Evolutionary conservation across 2,888 invertebrate genomes (phyloP).

Genomic region (Zaprionus bogoriensis): DNA sequence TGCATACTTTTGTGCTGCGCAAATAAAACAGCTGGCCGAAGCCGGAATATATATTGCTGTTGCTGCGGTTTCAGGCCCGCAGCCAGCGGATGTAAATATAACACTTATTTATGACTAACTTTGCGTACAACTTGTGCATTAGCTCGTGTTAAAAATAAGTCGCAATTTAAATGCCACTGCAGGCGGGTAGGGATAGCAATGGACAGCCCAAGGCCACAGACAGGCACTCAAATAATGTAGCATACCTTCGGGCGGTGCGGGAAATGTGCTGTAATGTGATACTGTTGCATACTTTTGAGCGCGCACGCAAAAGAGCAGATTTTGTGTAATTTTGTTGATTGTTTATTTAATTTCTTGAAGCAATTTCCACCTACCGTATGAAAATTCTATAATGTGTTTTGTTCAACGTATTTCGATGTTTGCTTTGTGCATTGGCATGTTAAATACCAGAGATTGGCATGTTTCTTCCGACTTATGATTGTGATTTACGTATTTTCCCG

Average conservation of each 20-base stretch:
- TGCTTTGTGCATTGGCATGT: constrained; percentile 56
- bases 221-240: background rate
- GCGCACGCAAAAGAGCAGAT: background rate
- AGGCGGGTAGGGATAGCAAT: too few species aligned
- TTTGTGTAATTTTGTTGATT: background rate
- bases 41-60: background rate
- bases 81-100: background rate
- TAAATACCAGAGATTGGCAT: constrained; percentile 39
- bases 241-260: constrained; percentile 23
- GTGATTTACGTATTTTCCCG: too few species aligned
- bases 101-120: background rate
- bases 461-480: constrained; percentile 18
- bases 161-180: too few species aligned
- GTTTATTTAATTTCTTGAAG: background rate
- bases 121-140: background rate
- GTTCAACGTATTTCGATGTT: constrained; percentile 13
- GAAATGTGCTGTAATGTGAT: background rate
- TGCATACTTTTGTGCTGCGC: background rate
- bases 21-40: background rate
- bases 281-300: constrained; percentile 28
- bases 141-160: background rate
- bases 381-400: constrained; percentile 4
- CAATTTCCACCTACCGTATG: too few species aligned
- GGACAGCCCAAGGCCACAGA: constrained; percentile 5
- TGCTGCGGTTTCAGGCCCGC: background rate